These are phyloP conservation scores for Channa striata DNA, from an alignment of 2,797 vertebrate species.

Conservation along the genomic window DNA sequence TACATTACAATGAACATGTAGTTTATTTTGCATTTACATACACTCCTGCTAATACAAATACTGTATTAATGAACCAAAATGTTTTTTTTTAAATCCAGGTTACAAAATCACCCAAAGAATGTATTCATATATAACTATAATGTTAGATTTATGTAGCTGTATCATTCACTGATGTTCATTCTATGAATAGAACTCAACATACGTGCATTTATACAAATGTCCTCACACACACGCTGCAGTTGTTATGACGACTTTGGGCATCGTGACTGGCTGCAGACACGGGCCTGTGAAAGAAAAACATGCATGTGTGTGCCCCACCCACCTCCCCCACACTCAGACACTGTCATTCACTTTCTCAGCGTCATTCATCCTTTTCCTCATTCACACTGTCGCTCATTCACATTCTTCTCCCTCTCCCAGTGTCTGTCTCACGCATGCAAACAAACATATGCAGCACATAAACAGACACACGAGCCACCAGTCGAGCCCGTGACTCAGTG, in stretches of 20 bases:
- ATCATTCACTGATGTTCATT: neutral
- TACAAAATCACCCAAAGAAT: too few species aligned
- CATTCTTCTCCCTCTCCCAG: neutral
- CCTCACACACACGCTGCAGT: neutral
- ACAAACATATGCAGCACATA: conserved; percentile 7
- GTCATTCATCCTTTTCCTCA: neutral
- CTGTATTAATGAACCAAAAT: too few species aligned
- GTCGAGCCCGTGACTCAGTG: conserved; percentile 53
- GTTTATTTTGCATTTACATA: too few species aligned
- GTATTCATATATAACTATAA: too few species aligned
- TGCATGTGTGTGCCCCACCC: too few species aligned
- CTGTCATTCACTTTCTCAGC: neutral
- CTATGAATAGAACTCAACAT: neutral
- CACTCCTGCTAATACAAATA: too few species aligned
- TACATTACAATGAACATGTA: too few species aligned
- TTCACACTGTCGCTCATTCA: conserved; percentile 6
- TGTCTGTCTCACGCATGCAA: neutral
- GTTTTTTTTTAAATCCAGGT: too few species aligned
- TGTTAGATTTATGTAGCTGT: too few species aligned
- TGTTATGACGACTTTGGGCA: neutral
- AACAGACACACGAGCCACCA: conserved; percentile 24
- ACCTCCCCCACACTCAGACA: neutral
- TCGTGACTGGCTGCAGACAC: neutral
- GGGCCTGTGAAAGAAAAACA: conserved; percentile 25
- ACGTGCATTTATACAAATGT: neutral